phyloP scores from a whole-genome alignment of 2,113 vertebrate genomes.

The Chascanopsetta lugubris region DNA sequence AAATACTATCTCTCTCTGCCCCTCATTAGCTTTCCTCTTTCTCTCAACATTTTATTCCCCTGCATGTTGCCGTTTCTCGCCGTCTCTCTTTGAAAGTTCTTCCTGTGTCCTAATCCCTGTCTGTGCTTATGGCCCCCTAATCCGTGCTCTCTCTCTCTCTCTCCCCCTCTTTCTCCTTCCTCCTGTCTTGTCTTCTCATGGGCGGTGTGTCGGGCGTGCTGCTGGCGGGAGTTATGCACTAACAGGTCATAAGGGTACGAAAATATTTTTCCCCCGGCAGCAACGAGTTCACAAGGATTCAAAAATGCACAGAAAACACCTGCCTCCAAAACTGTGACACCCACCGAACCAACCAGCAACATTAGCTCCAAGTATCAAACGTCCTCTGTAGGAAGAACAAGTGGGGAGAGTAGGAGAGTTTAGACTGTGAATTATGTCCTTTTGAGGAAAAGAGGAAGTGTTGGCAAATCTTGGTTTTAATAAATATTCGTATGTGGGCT shows the following conservation, averaged over 20 bases:
- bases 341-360: slow-evolving; percentile 77
- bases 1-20: slow-evolving; percentile 68
- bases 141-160: slow-evolving; percentile 73
- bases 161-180: slow-evolving; percentile 75
- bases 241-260: slow-evolving; percentile 71
- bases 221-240: slow-evolving; percentile 75
- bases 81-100: slow-evolving; percentile 28
- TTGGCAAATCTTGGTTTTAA: slow-evolving; percentile 56
- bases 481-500: slow-evolving; percentile 51
- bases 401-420: slow-evolving; percentile 47
- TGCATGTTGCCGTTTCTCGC: slow-evolving; percentile 59
- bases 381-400: slow-evolving; percentile 65
- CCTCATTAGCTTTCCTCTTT: slow-evolving; percentile 74
- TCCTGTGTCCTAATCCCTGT: slow-evolving; percentile 51
- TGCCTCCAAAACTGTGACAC: slow-evolving; percentile 79
- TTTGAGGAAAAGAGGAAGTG: slow-evolving; percentile 45
- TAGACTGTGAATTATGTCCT: slow-evolving; percentile 56
- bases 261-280: slow-evolving; percentile 70
- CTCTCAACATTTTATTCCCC: slow-evolving; percentile 67
- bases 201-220: slow-evolving; percentile 70
- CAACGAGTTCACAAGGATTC: slow-evolving; percentile 73
- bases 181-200: slow-evolving; percentile 76
- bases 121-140: slow-evolving; percentile 61
- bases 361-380: slow-evolving; percentile 73
- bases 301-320: slow-evolving; percentile 79